A percentile compares a stretch with the other conserved stretches of the same genome.
Conservation (phyloP, 2,113 vertebrate genomes). For the Hirundichthys speculiger region DNA sequence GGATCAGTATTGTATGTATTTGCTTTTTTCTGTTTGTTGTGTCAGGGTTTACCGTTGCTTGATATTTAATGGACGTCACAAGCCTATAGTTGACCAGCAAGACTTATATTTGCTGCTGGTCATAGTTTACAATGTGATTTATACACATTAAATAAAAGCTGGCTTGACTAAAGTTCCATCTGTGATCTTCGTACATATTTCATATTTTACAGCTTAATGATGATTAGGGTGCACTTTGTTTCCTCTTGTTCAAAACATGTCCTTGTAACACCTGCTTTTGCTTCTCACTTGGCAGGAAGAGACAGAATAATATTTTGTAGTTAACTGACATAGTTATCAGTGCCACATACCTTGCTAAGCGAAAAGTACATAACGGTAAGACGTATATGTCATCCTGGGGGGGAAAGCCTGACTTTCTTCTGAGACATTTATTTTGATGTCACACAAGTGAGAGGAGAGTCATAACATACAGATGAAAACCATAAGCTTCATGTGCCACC, state of each 20-base stretch:
- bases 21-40: conserved; percentile 1
- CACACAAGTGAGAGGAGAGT: conserved; percentile 26
- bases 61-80: neutral
- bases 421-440: conserved; percentile 21
- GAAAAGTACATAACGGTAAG: neutral
- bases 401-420: neutral
- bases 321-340: neutral
- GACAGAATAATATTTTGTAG: neutral
- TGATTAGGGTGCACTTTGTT: neutral
- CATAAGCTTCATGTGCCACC: no score
- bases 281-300: conserved; percentile 9
- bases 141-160: conserved; percentile 11
- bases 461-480: neutral
- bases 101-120: neutral
- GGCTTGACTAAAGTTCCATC: neutral
- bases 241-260: neutral
- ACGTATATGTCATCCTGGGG: neutral
- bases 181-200: neutral
- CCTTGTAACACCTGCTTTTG: neutral
- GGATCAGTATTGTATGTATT: conserved; percentile 92
- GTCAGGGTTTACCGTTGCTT: neutral
- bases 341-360: neutral
- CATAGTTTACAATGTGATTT: neutral
- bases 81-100: neutral
- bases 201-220: neutral